These are phyloP conservation scores for Adela reaumurella DNA, from an alignment of 2,888 invertebrate genomes.

Conservation along the genomic window DNA sequence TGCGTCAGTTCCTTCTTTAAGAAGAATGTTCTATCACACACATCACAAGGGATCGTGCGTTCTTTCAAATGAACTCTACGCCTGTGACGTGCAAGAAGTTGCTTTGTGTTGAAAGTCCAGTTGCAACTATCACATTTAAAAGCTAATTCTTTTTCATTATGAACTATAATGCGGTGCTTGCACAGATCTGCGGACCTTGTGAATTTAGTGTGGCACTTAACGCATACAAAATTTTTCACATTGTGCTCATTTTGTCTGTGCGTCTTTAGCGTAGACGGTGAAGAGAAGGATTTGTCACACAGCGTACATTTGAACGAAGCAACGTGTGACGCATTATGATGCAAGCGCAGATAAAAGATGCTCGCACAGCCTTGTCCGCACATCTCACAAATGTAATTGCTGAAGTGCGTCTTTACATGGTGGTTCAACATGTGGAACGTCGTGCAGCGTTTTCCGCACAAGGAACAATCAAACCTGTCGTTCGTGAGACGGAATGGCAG, in stretches of 20 bases:
- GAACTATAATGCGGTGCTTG: too few relatives aligned
- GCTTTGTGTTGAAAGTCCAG: too few relatives aligned
- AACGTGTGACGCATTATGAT: not conserved
- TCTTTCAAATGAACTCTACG: not conserved
- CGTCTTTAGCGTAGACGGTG: not conserved
- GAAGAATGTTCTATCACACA: conserved; percentile 17
- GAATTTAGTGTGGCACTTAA: not conserved
- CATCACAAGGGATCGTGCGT: not conserved
- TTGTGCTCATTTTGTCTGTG: conserved; percentile 1
- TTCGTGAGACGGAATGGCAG: conserved; percentile 25
- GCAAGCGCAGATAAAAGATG: not conserved
- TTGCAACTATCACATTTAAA: conserved; percentile 26
- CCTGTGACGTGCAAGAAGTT: not conserved
- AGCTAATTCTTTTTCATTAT: conserved; percentile 22
- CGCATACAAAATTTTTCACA: not conserved
- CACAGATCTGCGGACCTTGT: too few relatives aligned
- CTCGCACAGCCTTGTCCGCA: conserved; percentile 28
- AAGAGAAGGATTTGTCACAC: not conserved
- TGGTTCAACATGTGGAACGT: not conserved
- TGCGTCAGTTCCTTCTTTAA: conserved; percentile 22
- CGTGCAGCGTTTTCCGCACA: conserved; percentile 1
- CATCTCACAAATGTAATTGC: conserved; percentile 28
- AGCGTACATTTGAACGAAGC: not conserved
- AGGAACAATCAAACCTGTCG: not conserved
- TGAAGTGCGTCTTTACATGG: too few relatives aligned